Conservation (phyloP, 2,797 vertebrate genomes). For the Poeciliopsis paucimaculata region DNA sequence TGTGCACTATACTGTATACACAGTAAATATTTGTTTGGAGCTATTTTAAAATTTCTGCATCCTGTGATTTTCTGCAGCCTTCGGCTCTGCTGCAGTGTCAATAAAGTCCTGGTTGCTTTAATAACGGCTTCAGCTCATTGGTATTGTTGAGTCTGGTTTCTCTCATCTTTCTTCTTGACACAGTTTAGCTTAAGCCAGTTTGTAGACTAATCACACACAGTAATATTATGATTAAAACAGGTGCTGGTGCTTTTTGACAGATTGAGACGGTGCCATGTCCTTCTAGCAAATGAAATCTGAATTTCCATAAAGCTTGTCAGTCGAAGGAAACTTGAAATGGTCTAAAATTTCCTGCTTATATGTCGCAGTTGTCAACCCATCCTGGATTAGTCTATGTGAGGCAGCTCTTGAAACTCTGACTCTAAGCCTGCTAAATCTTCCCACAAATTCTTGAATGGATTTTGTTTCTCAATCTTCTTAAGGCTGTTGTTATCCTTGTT, state of each 20-base stretch:
- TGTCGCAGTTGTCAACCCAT: not conserved
- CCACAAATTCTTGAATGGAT: not conserved
- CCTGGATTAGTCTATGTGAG: not conserved
- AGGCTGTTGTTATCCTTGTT: slow-evolving; percentile 7
- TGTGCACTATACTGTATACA: not conserved
- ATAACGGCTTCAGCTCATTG: not conserved
- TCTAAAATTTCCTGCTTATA: not conserved
- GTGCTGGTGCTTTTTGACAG: not conserved
- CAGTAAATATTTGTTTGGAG: not conserved
- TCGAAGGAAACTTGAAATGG: not conserved
- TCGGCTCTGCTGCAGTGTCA: not conserved
- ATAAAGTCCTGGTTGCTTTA: not conserved
- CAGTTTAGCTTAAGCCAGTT: not conserved
- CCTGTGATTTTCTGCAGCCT: not conserved
- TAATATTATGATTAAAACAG: not conserved
- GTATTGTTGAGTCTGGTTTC: not conserved
- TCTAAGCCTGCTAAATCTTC: not conserved
- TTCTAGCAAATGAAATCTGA: not conserved
- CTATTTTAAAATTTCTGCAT: not conserved
- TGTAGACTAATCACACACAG: not conserved
- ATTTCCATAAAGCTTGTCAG: not conserved
- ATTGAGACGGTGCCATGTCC: not conserved
- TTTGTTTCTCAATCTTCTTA: slow-evolving; percentile 10
- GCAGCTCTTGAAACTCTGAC: not conserved
- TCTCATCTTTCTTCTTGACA: not conserved